Evolutionary conservation across 2,888 invertebrate genomes (phyloP).

Genomic region (Drosophila subsilvestris): DNA sequence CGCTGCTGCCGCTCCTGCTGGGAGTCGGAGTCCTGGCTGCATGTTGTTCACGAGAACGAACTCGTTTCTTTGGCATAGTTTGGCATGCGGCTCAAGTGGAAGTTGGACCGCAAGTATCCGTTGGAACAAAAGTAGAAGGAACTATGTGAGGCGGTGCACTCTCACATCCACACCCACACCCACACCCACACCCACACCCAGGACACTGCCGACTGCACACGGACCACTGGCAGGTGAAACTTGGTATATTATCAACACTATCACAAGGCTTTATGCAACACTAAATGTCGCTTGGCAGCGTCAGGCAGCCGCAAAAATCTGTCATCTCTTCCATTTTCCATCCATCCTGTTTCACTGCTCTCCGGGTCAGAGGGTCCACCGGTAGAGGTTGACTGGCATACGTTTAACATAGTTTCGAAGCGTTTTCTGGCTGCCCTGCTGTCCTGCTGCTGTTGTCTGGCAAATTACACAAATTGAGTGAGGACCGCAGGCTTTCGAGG

Average conservation of each 20-base stretch:
- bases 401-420: constrained; percentile 22
- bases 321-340: constrained; percentile 42
- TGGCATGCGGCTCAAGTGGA: constrained; percentile 39
- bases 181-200: constrained; percentile 1
- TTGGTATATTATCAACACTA: constrained; percentile 59
- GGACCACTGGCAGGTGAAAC: constrained; percentile 33
- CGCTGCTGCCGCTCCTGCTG: neutral
- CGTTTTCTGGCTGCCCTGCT: neutral
- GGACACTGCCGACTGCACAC: neutral
- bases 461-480: constrained; percentile 63
- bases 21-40: neutral
- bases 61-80: constrained; percentile 55
- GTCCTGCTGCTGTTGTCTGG: constrained; percentile 26
- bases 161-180: neutral
- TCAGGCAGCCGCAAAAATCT: constrained; percentile 52
- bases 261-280: constrained; percentile 54
- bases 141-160: constrained; percentile 34
- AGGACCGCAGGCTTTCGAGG: constrained; percentile 48
- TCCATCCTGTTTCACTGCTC: constrained; percentile 18
- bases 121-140: constrained; percentile 33
- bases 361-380: neutral
- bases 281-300: constrained; percentile 56
- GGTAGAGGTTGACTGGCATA: constrained; percentile 2
- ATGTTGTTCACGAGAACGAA: neutral
- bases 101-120: constrained; percentile 56